Conservation (phyloP, 1,140 invertebrate genomes). For the Hyles vespertilio region DNA sequence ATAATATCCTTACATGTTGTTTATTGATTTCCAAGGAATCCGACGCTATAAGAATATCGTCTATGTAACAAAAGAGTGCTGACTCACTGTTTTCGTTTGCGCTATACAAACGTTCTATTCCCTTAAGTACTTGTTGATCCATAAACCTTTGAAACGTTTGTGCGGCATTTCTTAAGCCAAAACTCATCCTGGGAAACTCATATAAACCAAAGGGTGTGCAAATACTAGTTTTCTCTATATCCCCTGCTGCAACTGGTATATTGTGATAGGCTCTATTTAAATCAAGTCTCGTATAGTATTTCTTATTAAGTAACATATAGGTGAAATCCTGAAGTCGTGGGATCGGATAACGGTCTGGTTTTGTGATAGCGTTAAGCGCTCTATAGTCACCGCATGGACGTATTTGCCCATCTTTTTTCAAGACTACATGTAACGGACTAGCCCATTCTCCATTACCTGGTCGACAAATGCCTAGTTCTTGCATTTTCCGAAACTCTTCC, state of each 20-base stretch:
- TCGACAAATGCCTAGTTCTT: background rate
- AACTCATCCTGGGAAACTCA: too few species aligned
- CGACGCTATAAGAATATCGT: slow-evolving; percentile 14
- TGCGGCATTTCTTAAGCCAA: background rate
- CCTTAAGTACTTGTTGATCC: slow-evolving; percentile 10
- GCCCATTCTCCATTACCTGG: background rate
- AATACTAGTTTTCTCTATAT: too few species aligned
- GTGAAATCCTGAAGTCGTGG: background rate
- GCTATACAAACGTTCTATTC: slow-evolving; percentile 8
- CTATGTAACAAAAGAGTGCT: slow-evolving; percentile 8
- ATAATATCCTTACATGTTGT: background rate
- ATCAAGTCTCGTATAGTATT: too few species aligned
- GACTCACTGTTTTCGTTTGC: too few species aligned
- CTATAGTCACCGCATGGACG: background rate
- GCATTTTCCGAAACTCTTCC: background rate
- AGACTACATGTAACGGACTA: background rate
- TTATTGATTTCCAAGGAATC: background rate
- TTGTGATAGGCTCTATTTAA: too few species aligned
- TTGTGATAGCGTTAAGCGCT: background rate
- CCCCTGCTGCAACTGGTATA: too few species aligned
- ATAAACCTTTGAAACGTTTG: slow-evolving; percentile 14
- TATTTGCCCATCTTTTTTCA: background rate
- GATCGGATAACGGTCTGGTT: background rate
- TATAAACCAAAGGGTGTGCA: too few species aligned
- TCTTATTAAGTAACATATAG: background rate